A percentile compares a stretch with the other conserved stretches of the same genome.
These are phyloP conservation scores for Apotomis turbidana DNA, from an alignment of 2,888 invertebrate genomes.

Conservation along the genomic window DNA sequence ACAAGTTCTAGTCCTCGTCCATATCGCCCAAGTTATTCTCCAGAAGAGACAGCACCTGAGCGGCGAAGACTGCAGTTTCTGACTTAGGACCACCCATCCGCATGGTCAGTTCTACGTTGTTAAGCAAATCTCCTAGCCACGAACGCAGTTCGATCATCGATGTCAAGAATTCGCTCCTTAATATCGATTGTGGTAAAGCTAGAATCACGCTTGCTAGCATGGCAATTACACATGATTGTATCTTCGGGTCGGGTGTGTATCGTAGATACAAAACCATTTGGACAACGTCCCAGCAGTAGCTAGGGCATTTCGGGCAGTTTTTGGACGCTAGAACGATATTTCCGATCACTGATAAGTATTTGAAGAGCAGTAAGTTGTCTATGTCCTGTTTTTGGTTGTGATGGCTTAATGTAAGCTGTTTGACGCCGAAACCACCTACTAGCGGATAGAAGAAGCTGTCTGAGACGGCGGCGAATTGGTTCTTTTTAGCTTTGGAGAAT, in stretches of 20 bases:
- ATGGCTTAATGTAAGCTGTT: conserved; percentile 81
- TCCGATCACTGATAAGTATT: conserved; percentile 87
- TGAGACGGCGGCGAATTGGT: conserved; percentile 89
- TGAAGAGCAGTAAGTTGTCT: conserved; percentile 87
- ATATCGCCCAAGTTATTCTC: conserved; percentile 70
- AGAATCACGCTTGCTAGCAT: conserved; percentile 87
- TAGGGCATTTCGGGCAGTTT: conserved; percentile 85
- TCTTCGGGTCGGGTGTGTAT: conserved; percentile 86
- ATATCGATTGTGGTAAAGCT: conserved; percentile 82
- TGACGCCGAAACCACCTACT: conserved; percentile 86
- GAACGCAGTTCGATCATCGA: conserved; percentile 85
- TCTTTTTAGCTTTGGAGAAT: conserved; percentile 77
- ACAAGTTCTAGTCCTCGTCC: conserved; percentile 45
- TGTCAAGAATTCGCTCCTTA: conserved; percentile 85
- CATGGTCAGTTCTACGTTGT: conserved; percentile 78
- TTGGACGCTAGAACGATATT: conserved; percentile 87
- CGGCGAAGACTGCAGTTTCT: conserved; percentile 86
- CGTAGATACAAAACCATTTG: conserved; percentile 87
- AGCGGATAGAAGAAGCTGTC: conserved; percentile 94
- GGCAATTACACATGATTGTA: conserved; percentile 87
- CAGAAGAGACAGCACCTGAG: conserved; percentile 83
- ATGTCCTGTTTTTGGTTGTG: conserved; percentile 84
- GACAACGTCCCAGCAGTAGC: conserved; percentile 88
- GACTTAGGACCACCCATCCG: conserved; percentile 84
- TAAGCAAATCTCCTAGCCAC: conserved; percentile 86